Evolutionary conservation across 30 jellyfish, hydroid and myxozoan species (phyloP), one percentile per base, ranked within the genome.

Genomic region (Aurelia sp.): DNA sequence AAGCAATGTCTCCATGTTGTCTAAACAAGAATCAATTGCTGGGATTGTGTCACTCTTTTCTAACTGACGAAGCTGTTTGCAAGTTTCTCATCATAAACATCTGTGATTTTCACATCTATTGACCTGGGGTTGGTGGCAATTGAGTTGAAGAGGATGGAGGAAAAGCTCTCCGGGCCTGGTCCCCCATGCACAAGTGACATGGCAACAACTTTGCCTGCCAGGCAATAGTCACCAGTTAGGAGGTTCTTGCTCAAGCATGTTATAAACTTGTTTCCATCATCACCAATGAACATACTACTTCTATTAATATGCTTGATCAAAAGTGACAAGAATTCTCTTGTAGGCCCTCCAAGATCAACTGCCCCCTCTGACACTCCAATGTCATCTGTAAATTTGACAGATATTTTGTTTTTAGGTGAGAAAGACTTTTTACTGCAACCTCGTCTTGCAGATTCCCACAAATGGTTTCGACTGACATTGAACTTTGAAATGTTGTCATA

Each of bases 391-490:
- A 70, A 70, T 9, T 70, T 70, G 13, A 70, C 63, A 3, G 81
- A 70, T 3, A 70, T 48, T 70, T 70, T 70, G 38, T 70, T 40
- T 35, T 40, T 70, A 21, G 81, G 81, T 21, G 63, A 70, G 30
- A 70, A 70, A 27, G 81, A 70, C 38, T 33, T 30, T 41, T 70
- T 70, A 15, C 81, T 40, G 53, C 17, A 70, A 41, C 81, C 81
- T 70, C 81, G 61, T 15, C 67, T 48, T 73, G 84, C 84, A 73
- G 84, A 73, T 50, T 73, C 84, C 84, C 84, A 73, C 53, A 73
- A 35, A 62, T 73, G 72, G n/a, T 33, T 73, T 73, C 70, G 69
- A 24, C 84, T 73, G 47, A 73, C 47, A 50, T 73, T 73, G 51
- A 73, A 73, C 21, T 73, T 73, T 21, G 70, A 44, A 73, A 73